Evolutionary conservation across 2,888 invertebrate genomes (phyloP).

Genomic region (Cheilosia soror): DNA sequence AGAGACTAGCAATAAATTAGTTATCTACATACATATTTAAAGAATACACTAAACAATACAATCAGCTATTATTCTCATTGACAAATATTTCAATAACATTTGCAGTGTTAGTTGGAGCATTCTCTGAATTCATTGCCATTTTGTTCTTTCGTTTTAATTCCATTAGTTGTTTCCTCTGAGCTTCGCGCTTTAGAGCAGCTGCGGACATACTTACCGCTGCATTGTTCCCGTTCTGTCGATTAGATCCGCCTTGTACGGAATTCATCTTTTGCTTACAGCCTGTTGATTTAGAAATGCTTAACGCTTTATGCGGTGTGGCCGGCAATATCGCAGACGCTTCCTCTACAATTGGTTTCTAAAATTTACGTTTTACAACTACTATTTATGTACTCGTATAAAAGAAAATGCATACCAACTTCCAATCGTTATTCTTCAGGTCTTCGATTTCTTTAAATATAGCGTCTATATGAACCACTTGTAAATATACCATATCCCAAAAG

Average conservation of each 20-base stretch:
- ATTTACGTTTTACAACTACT: conserved; percentile 14
- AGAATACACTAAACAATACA: conserved; percentile 46
- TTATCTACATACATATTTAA: conserved; percentile 56
- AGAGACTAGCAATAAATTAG: conserved; percentile 70
- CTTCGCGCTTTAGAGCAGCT: conserved; percentile 87
- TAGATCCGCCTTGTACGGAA: conserved; percentile 36
- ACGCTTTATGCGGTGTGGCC: conserved; percentile 77
- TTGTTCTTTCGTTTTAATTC: conserved; percentile 85
- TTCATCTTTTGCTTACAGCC: conserved; percentile 60
- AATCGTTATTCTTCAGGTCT: conserved; percentile 86
- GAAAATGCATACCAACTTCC: conserved; percentile 85
- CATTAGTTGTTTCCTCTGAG: conserved; percentile 91
- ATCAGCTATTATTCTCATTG: conserved; percentile 79
- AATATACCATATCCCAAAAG: conserved; percentile 98
- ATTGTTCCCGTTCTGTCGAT: conserved; percentile 75
- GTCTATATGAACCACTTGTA: conserved; percentile 95
- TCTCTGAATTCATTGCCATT: conserved; percentile 79
- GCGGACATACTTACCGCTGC: conserved; percentile 77
- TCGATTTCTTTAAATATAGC: conserved; percentile 90
- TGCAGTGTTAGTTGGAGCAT: conserved; percentile 31
- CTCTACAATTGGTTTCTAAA: conserved; percentile 76
- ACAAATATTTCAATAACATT: conserved; percentile 77
- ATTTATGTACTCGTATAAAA: not conserved
- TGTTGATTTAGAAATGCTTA: conserved; percentile 77
- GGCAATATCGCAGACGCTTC: conserved; percentile 73